Evolutionary conservation across 2,797 vertebrate genomes (phyloP).

Genomic region (Danio albolineatus): DNA sequence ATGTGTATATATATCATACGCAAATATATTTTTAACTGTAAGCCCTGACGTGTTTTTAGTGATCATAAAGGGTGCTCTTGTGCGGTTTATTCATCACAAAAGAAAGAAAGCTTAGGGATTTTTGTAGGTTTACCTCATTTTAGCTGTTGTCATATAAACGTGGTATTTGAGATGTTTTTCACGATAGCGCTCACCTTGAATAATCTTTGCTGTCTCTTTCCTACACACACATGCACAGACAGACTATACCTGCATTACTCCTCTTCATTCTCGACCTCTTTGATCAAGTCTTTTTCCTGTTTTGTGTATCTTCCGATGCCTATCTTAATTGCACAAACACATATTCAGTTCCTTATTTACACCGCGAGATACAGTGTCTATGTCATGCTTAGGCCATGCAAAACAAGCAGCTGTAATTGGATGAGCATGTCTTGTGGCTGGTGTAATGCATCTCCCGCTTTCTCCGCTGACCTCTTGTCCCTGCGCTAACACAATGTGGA

Average conservation of each 20-base stretch:
- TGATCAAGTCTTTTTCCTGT: slow-evolving; percentile 64
- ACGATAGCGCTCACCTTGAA: slow-evolving; percentile 74
- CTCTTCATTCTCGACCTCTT: slow-evolving; percentile 64
- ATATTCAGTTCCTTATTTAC: slow-evolving; percentile 47
- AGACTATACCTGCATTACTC: slow-evolving; percentile 62
- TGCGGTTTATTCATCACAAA: neutral
- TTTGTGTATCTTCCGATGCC: slow-evolving; percentile 60
- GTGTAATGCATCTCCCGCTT: slow-evolving; percentile 58
- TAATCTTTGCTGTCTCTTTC: slow-evolving; percentile 63
- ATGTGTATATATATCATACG: too few species aligned
- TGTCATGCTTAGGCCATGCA: slow-evolving; percentile 55
- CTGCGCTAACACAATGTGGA: slow-evolving; percentile 53
- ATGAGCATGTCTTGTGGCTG: slow-evolving; percentile 60
- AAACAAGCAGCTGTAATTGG: slow-evolving; percentile 61
- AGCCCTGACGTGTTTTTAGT: neutral
- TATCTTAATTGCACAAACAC: slow-evolving; percentile 67
- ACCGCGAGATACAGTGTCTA: slow-evolving; percentile 14
- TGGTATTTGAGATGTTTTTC: slow-evolving; percentile 72
- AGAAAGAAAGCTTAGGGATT: slow-evolving; percentile 17
- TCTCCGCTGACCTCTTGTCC: slow-evolving; percentile 55
- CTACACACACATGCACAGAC: slow-evolving; percentile 41
- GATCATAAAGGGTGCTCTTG: neutral
- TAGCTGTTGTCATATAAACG: slow-evolving; percentile 76
- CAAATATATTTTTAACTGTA: too few species aligned
- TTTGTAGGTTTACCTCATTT: slow-evolving; percentile 61